These are phyloP conservation scores for Hycleus cichorii DNA, from an alignment of 1,140 invertebrate species.

Conservation along the genomic window DNA sequence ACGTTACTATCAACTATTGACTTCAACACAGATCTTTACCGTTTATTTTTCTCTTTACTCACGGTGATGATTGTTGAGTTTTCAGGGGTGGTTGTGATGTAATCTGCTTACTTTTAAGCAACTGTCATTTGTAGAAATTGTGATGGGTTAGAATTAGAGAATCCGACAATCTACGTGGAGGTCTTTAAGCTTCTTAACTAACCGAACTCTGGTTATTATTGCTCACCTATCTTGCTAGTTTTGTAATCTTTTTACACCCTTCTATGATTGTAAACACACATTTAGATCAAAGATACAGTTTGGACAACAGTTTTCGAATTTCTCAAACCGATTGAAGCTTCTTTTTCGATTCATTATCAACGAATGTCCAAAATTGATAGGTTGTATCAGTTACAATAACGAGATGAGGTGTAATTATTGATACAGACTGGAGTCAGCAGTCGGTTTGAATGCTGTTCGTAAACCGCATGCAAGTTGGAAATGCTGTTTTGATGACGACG, in stretches of 20 bases:
- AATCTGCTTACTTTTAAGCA: not conserved
- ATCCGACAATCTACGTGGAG: not conserved
- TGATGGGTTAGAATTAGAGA: constrained; percentile 2
- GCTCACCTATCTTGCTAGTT: not conserved
- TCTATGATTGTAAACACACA: no score
- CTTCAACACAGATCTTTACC: constrained; percentile 3
- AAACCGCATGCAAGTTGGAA: constrained; percentile 3
- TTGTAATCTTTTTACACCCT: constrained; percentile 9
- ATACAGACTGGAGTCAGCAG: constrained; percentile 10
- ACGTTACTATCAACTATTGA: constrained; percentile 6
- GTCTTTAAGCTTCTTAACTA: constrained; percentile 7
- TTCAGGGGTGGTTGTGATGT: no score
- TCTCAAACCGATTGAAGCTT: not conserved
- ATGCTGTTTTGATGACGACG: constrained; percentile 6
- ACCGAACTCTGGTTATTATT: constrained; percentile 1
- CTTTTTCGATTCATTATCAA: not conserved
- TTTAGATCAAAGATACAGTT: constrained; percentile 1
- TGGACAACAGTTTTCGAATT: constrained; percentile 6
- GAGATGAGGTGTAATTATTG: constrained; percentile 14
- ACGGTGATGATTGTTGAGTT: no score
- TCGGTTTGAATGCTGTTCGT: constrained; percentile 9
- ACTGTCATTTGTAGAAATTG: not conserved
- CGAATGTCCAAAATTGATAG: not conserved
- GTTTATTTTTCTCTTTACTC: no score
- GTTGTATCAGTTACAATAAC: not conserved